Evolutionary conservation across 2,797 vertebrate genomes (phyloP), one percentile per base, ranked within the genome.

Genomic region (Eulemur albifrons): DNA sequence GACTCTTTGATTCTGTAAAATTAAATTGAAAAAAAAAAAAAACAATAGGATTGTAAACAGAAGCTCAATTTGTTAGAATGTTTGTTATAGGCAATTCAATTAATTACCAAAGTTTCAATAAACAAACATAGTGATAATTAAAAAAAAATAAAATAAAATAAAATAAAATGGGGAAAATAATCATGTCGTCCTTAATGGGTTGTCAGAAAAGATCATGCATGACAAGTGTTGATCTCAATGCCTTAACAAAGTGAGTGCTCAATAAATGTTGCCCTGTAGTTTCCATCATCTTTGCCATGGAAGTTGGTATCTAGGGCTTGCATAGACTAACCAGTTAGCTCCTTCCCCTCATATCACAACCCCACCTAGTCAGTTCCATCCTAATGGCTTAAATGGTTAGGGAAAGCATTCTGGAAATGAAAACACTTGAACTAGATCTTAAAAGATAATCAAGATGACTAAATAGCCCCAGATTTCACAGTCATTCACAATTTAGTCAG

Each of bases 21-120:
- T n/a, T n/a, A n/a, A n/a, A n/a, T n/a, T n/a, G n/a, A n/a, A n/a
- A n/a, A n/a, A n/a, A n/a, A n/a, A n/a, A n/a, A n/a, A n/a, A n/a
- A 67, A 88, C 45, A 90, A 94, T 90, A 93, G 84, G 61, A 94
- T 84, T 95, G n/a, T 76, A 88, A 97, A 90, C n/a, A 93, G 59
- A 88, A 94, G 65, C 91, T 94, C 30, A 57, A n/a, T 94, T 93
- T 94, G 35, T 93, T 84, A 85, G 61, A 73, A 88, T 88, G 67
- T 77, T 92, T 96, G 21, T 88, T 93, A 18, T 85, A 88, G 82
- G 73, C 89, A 97, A 94, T 90, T 96, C 38, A 95, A 85, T 94
- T 97, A 95, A 95, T 97, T 88, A 73, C 67, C 76, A 79, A 90
- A 85, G 45, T 84, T 95, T 92, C 65, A 94, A 76, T 93, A 90